phyloP scores from a whole-genome alignment of 2,888 invertebrate genomes.

The Drosophila setosimentum region DNA sequence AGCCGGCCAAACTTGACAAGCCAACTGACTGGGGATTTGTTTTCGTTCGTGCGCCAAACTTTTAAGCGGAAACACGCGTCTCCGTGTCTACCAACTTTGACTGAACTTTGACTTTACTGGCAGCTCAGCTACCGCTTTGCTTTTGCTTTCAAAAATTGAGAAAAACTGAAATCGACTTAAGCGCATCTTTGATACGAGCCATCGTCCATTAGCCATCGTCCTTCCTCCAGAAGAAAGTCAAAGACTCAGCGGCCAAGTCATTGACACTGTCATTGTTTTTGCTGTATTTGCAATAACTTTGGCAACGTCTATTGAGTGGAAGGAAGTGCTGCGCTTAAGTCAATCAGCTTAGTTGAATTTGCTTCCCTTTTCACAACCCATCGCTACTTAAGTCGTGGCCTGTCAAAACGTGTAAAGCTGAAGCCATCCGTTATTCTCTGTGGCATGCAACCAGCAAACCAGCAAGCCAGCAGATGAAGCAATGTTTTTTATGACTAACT shows the following conservation, averaged over 20 bases:
- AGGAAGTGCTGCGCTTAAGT: constrained; percentile 44
- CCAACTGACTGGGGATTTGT: constrained; percentile 51
- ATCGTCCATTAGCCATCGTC: constrained; percentile 33
- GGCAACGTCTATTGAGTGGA: constrained; percentile 61
- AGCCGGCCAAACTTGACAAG: constrained; percentile 38
- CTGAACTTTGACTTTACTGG: constrained; percentile 40
- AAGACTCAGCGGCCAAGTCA: constrained; percentile 48
- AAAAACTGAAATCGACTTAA: constrained; percentile 73
- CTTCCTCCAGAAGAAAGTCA: constrained; percentile 26
- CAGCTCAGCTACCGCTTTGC: neutral
- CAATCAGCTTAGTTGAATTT: constrained; percentile 71
- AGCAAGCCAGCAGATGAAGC: constrained; percentile 16
- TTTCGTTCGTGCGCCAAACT: constrained; percentile 43
- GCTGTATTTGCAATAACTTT: constrained; percentile 27
- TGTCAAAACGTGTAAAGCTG: constrained; percentile 46
- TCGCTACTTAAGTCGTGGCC: neutral
- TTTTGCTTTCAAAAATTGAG: constrained; percentile 48
- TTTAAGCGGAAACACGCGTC: constrained; percentile 75
- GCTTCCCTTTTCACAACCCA: neutral
- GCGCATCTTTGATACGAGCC: constrained; percentile 46
- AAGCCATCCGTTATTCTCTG: constrained; percentile 16
- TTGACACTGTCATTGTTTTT: constrained; percentile 59
- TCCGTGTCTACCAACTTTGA: constrained; percentile 16
- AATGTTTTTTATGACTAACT: constrained; percentile 22
- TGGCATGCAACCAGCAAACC: constrained; percentile 10